phyloP scores from a whole-genome alignment of 2,797 vertebrate genomes.

The Thalassophryne amazonica region DNA sequence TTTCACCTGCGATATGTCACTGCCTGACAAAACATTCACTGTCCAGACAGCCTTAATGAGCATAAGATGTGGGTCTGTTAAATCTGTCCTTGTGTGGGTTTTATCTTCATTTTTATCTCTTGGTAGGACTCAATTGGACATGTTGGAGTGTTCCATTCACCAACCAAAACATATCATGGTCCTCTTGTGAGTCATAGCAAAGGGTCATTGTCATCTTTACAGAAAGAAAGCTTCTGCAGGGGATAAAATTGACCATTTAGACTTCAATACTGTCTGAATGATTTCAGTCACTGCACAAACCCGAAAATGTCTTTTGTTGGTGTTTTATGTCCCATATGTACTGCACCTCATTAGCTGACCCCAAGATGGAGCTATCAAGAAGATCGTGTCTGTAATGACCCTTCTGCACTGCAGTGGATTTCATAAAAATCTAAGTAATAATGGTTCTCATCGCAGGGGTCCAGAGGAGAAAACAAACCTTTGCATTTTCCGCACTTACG shows the following conservation, averaged over 20 bases:
- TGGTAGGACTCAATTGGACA: conserved; percentile 38
- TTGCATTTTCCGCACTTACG: conserved; percentile 11
- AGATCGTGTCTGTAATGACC: conserved; percentile 20
- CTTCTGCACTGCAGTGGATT: conserved; percentile 6
- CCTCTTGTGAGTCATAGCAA: conserved; percentile 24
- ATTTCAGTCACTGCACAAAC: conserved; percentile 5
- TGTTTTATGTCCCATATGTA: conserved; percentile 46
- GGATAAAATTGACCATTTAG: conserved; percentile 9
- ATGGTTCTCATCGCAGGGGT: conserved; percentile 8
- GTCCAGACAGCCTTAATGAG: conserved; percentile 45
- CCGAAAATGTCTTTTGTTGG: conserved; percentile 22
- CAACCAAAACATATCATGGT: conserved; percentile 32
- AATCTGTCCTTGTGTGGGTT: conserved; percentile 34
- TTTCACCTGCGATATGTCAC: conserved; percentile 40
- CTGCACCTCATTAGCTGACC: conserved; percentile 27
- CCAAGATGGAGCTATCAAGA: conserved; percentile 13
- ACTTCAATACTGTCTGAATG: conserved; percentile 1
- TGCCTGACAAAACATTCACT: conserved; percentile 40
- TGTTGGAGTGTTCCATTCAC: conserved; percentile 35
- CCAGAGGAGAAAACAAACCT: conserved; percentile 6
- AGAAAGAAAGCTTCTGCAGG: background rate
- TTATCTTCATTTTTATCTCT: conserved; percentile 47
- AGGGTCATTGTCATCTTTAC: conserved; percentile 16
- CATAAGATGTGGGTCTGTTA: conserved; percentile 28
- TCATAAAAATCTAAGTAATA: conserved; percentile 41